A percentile compares a stretch with the other conserved stretches of the same genome.
These are phyloP conservation scores for Epizoanthus scotinus DNA, from an alignment of 92 coral and sea anemone species.

Conservation along the genomic window DNA sequence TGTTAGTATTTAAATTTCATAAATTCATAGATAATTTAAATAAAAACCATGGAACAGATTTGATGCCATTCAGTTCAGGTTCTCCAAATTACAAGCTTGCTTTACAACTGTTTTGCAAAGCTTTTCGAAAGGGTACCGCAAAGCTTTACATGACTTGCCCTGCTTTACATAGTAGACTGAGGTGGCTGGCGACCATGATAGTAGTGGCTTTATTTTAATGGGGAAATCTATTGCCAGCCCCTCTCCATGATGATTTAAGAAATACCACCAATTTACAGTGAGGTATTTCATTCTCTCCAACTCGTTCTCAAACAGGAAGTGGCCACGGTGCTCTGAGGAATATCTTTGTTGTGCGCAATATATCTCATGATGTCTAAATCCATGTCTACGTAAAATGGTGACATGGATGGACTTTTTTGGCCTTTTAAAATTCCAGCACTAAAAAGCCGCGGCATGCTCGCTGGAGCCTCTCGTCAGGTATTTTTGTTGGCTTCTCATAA, in stretches of 20 bases:
- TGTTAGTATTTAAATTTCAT: too few relatives aligned
- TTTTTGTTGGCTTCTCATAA: slow-evolving; percentile 16
- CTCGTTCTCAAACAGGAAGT: slow-evolving; percentile 47
- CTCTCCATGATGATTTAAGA: slow-evolving; percentile 48
- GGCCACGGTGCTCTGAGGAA: slow-evolving; percentile 34
- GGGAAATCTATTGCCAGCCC: too few relatives aligned
- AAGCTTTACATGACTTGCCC: slow-evolving; percentile 12
- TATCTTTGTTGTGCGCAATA: slow-evolving; percentile 46
- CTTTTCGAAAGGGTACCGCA: slow-evolving; percentile 33
- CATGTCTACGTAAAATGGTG: slow-evolving; percentile 48
- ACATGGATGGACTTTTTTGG: slow-evolving; percentile 41
- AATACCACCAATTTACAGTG: slow-evolving; percentile 52
- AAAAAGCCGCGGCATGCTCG: slow-evolving; percentile 46
- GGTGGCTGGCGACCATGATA: slow-evolving; percentile 61
- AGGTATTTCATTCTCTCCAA: slow-evolving; percentile 42
- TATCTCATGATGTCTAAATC: slow-evolving; percentile 54
- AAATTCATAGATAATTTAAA: too few relatives aligned
- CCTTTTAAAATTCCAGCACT: too few relatives aligned
- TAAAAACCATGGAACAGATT: background rate
- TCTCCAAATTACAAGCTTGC: slow-evolving; percentile 37
- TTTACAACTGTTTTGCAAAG: slow-evolving; percentile 6
- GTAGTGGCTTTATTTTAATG: too few relatives aligned
- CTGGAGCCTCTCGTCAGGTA: slow-evolving; percentile 41
- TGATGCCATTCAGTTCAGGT: slow-evolving; percentile 1
- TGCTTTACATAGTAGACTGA: background rate